phyloP scores from a whole-genome alignment of 2,797 vertebrate species.

The Myotis daubentonii region DNA sequence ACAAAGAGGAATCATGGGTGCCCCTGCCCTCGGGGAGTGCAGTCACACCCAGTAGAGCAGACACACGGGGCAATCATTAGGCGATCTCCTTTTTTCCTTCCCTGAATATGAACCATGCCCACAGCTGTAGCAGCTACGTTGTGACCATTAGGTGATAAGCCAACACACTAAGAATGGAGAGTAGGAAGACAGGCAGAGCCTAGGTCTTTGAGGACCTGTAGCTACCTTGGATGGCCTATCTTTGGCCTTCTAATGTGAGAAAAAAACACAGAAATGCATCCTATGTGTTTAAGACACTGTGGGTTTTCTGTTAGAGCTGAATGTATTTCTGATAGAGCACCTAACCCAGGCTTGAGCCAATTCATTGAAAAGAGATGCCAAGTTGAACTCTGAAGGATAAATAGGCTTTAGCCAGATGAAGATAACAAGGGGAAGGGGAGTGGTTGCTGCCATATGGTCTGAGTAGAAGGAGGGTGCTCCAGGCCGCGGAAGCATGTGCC shows the following conservation, averaged over 20 bases:
- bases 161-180: background rate
- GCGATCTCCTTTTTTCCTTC: background rate
- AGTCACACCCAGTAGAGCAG: background rate
- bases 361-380: background rate
- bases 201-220: background rate
- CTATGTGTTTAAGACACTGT: background rate
- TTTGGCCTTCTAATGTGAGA: background rate
- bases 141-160: background rate
- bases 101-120: background rate
- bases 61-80: background rate
- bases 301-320: background rate
- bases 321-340: background rate
- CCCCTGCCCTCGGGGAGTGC: background rate
- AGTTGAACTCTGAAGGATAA: background rate
- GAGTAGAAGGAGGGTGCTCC: background rate
- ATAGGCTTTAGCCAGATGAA: background rate
- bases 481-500: background rate
- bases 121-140: background rate
- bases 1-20: background rate
- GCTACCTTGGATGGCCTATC: background rate
- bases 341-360: background rate
- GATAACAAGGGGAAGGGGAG: background rate
- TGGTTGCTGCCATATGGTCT: background rate
- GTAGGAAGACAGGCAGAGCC: background rate
- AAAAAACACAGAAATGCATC: background rate